Evolutionary conservation across 2,113 vertebrate genomes (phyloP).

Genomic region (Vidua macroura): DNA sequence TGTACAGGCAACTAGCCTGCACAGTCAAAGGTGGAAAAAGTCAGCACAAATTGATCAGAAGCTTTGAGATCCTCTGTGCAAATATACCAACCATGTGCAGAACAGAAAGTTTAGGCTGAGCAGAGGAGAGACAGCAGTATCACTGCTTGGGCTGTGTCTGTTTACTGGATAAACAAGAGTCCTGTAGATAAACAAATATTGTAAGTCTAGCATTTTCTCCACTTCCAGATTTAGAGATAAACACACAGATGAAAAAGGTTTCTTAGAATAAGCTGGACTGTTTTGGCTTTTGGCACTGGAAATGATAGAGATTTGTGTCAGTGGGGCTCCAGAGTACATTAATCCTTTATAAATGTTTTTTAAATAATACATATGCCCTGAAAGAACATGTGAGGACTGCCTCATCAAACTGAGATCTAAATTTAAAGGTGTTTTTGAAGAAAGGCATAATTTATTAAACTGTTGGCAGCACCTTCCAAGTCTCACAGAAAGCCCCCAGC

Average conservation of each 20-base stretch:
- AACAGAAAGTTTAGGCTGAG: neutral
- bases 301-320: conserved; percentile 45
- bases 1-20: neutral
- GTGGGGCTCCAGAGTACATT: conserved; percentile 27
- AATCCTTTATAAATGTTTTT: conserved; percentile 63
- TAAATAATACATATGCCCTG: conserved; percentile 56
- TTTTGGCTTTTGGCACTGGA: conserved; percentile 26
- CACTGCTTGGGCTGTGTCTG: neutral
- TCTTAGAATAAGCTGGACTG: conserved; percentile 1
- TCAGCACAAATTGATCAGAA: neutral
- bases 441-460: conserved; percentile 1
- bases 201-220: neutral
- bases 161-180: neutral
- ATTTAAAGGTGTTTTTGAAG: conserved; percentile 7
- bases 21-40: neutral
- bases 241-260: neutral
- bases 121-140: neutral
- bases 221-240: neutral
- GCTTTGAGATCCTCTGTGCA: neutral
- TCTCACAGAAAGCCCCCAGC: neutral
- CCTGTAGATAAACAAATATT: conserved; percentile 8
- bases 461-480: neutral
- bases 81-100: neutral
- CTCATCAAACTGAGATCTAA: conserved; percentile 44
- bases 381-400: conserved; percentile 18